A percentile compares a stretch with the other conserved stretches of the same genome.
Evolutionary conservation across 2,113 vertebrate genomes (phyloP).

Genomic region (Pluvialis apricaria): DNA sequence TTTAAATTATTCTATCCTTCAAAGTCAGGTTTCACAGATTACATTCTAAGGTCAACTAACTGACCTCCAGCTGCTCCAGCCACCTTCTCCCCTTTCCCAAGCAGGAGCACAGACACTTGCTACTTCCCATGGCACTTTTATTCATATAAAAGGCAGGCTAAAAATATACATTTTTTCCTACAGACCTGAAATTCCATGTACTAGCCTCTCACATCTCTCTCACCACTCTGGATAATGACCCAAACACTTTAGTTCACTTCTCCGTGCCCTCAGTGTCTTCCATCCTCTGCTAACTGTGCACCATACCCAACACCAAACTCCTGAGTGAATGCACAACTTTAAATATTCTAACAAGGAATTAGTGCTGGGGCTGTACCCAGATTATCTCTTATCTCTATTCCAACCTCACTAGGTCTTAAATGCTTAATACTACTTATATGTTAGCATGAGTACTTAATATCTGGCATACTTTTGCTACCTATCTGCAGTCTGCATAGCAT

Average conservation of each 20-base stretch:
- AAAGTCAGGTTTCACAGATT: background rate
- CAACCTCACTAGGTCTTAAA: background rate
- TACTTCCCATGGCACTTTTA: background rate
- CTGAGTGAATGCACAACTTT: background rate
- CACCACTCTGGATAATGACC: background rate
- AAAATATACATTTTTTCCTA: background rate
- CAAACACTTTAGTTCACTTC: background rate
- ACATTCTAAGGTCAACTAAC: background rate
- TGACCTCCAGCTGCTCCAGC: background rate
- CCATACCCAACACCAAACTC: background rate
- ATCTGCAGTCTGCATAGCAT: background rate
- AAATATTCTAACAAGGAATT: background rate
- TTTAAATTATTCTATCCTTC: background rate
- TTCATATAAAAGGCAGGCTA: background rate
- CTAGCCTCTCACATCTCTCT: background rate
- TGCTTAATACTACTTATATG: background rate
- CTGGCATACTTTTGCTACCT: constrained; percentile 10
- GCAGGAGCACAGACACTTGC: background rate
- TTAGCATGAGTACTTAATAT: background rate
- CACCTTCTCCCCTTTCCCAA: background rate
- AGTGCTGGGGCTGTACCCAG: background rate
- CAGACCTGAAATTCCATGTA: background rate
- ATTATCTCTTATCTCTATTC: constrained; percentile 8
- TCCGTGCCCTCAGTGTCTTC: background rate
- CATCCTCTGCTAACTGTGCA: background rate